Evolutionary conservation across 2,888 invertebrate genomes (phyloP), one percentile per base, ranked within the genome.

Genomic region (Beris morrisii): DNA sequence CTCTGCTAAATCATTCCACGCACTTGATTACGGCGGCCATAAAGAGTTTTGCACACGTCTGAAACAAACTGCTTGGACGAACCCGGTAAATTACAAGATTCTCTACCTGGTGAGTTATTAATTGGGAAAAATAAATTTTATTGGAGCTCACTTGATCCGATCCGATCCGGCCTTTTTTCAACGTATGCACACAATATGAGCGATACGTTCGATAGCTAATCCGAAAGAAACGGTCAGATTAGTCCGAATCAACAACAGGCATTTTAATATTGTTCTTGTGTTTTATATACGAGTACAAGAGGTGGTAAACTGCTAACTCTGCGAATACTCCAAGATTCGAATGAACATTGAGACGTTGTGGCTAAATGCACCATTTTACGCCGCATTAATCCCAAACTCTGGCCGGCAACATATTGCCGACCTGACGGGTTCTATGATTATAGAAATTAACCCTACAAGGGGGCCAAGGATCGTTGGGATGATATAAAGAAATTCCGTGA

Each of bases 281-380:
- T 22, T 22, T 22, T 22, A 22, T 22, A 22, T 22, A 22, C 3
- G 3, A 22, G 22, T 22, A 22, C 3, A 22, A 22, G 22, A 22
- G 22, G 38, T 38, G 38, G 38, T 9, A 38, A 1, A 22, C 2
- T 2, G 22, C 22, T 22, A 38, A 38, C 9, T 38, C 38, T 38
- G 38, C 22, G 22, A 9, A 7, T 38, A 38, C 38, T 38, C 9
- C 9, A 5, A 38, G 38, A 3, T 5, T 32, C 12, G 46, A 54
- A 28, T 65, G 55, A 50, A 38, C 65, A 67, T 67, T 55, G 64
- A 65, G 67, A 67, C 64, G 67, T 67, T 65, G 38, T 9, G 58
- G 53, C 65, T 67, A 65, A 67, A 68, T 68, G 68, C 68, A 68
- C 65, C 59, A 61, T 68, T 68, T 65, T 64, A 61, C 45, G 65